phyloP scores from a whole-genome alignment of 2,888 invertebrate genomes.

The Crocallis elinguaria region DNA sequence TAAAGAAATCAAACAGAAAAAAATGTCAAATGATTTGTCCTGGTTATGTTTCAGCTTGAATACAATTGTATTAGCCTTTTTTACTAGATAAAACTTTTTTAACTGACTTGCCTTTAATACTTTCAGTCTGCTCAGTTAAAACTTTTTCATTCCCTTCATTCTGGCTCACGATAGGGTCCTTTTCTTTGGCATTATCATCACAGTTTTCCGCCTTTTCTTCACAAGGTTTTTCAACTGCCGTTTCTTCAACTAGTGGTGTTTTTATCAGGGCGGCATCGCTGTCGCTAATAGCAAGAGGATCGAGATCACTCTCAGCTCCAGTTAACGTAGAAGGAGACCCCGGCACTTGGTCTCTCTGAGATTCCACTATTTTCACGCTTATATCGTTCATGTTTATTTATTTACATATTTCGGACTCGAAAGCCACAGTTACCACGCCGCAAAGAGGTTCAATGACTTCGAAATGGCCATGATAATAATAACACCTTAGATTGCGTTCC shows the following conservation, averaged over 20 bases:
- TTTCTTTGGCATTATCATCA: conserved; percentile 83
- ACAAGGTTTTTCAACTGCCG: conserved; percentile 37
- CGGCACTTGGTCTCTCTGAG: conserved; percentile 67
- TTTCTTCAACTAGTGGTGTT: conserved; percentile 47
- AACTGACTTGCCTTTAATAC: conserved; percentile 50
- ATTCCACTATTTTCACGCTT: conserved; percentile 77
- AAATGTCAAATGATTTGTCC: too few species aligned
- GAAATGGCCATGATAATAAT: conserved; percentile 62
- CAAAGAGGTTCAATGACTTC: conserved; percentile 71
- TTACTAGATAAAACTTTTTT: neutral
- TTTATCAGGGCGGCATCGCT: conserved; percentile 49
- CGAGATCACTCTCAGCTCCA: conserved; percentile 65
- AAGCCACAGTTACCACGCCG: conserved; percentile 77
- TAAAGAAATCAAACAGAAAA: too few species aligned
- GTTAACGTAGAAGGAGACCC: conserved; percentile 58
- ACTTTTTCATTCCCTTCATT: conserved; percentile 52
- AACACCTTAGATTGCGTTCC: conserved; percentile 32
- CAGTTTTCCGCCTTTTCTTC: conserved; percentile 63
- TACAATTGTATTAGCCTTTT: too few species aligned
- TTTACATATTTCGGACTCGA: conserved; percentile 81
- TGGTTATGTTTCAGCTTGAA: neutral
- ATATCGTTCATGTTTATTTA: conserved; percentile 84
- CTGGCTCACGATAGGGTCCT: conserved; percentile 56
- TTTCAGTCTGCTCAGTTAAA: conserved; percentile 46
- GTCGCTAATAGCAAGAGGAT: conserved; percentile 72